These are phyloP conservation scores for Fragum sueziense DNA, from an alignment of 2,888 invertebrate genomes.

Conservation along the genomic window DNA sequence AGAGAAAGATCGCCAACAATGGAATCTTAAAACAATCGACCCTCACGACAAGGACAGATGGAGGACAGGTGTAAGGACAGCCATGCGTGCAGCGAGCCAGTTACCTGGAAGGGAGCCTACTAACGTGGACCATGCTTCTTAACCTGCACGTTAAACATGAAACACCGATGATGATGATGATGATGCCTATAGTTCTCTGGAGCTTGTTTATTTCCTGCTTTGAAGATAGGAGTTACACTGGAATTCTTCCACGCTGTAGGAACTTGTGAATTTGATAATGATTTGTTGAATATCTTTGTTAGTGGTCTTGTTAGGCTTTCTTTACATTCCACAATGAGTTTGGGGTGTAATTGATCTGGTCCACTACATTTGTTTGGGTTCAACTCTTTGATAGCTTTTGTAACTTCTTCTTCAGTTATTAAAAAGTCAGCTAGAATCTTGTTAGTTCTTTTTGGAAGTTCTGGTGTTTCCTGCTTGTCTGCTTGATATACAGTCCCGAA, in stretches of 20 bases:
- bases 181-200: background rate
- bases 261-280: background rate
- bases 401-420: background rate
- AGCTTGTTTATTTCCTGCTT: background rate
- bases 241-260: background rate
- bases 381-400: background rate
- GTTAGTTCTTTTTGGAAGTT: background rate
- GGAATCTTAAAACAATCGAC: too few species aligned
- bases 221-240: background rate
- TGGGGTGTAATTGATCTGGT: background rate
- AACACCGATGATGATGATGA: too few species aligned
- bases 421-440: background rate
- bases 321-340: background rate
- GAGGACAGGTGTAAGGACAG: too few species aligned
- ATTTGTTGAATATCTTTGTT: background rate
- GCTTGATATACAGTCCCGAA: background rate
- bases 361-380: constrained; percentile 4
- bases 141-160: too few species aligned
- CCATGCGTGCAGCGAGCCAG: too few species aligned
- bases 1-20: too few species aligned
- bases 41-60: too few species aligned
- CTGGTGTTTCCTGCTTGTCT: background rate
- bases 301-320: background rate
- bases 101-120: too few species aligned
- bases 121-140: too few species aligned